Percentiles rank a stretch among this genome's conserved stretches.
These are phyloP conservation scores for Drosophila hamatofila DNA, from an alignment of 2,888 invertebrate species.

Conservation along the genomic window DNA sequence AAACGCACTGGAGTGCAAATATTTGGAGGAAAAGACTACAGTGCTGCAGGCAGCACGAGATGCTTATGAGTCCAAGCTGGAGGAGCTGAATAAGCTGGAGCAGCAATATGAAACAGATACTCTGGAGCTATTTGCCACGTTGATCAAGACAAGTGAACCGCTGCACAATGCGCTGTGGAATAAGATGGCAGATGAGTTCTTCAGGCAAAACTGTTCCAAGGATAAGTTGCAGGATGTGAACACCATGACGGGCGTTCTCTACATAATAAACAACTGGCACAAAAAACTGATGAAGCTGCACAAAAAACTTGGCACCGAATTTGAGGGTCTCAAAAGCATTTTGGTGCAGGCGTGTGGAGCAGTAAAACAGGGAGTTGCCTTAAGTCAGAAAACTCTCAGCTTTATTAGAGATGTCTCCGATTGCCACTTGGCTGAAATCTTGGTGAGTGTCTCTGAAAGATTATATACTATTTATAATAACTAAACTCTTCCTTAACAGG, in stretches of 20 bases:
- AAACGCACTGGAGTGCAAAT: conserved; percentile 87
- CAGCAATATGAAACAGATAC: conserved; percentile 19
- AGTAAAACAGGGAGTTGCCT: conserved; percentile 24
- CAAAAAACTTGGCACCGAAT: conserved; percentile 53
- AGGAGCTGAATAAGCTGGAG: conserved; percentile 18
- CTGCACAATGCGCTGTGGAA: conserved; percentile 59
- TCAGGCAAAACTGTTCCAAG: conserved; percentile 39
- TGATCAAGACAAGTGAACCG: conserved; percentile 43
- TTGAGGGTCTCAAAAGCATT: conserved; percentile 70
- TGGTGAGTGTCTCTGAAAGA: conserved; percentile 53
- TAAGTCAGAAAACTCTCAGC: conserved; percentile 20
- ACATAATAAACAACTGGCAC: conserved; percentile 77
- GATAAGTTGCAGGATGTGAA: conserved; percentile 49
- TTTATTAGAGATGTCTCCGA: conserved; percentile 81
- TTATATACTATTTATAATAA: neutral
- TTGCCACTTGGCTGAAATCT: conserved; percentile 82
- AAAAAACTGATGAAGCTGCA: conserved; percentile 57
- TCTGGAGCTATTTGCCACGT: conserved; percentile 49
- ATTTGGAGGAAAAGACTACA: conserved; percentile 84
- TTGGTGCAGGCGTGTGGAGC: conserved; percentile 57
- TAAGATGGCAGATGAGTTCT: conserved; percentile 77
- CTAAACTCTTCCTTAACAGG: conserved; percentile 24
- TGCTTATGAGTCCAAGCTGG: conserved; percentile 48
- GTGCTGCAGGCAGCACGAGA: conserved; percentile 63
- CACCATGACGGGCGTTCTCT: conserved; percentile 59